These are phyloP conservation scores for Peromyscus californicus DNA, from an alignment of 2,113 vertebrate species.

Conservation along the genomic window DNA sequence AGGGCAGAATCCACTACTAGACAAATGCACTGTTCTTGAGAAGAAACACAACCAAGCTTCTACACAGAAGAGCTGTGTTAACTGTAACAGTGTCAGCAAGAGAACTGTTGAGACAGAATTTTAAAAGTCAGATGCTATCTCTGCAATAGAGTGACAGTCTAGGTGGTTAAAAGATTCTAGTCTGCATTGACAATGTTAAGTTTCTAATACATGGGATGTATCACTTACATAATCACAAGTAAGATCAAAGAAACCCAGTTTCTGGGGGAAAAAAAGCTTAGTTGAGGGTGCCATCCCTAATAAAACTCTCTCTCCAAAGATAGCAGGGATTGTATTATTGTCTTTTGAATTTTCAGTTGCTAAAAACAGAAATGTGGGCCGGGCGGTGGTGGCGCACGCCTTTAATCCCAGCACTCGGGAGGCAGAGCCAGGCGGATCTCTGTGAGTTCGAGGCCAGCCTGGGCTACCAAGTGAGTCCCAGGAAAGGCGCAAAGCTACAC, in stretches of 20 bases:
- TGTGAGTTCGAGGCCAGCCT: too few relatives aligned
- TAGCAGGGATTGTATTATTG: background rate
- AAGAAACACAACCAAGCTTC: background rate
- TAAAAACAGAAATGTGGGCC: slow-evolving; percentile 52
- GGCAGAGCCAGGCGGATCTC: too few relatives aligned
- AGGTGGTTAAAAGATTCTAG: background rate
- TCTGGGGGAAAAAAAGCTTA: background rate
- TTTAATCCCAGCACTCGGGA: too few relatives aligned
- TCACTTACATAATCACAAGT: slow-evolving; percentile 35
- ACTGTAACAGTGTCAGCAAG: background rate
- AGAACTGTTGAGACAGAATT: background rate
- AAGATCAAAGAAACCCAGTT: background rate
- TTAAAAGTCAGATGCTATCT: background rate
- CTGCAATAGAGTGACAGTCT: slow-evolving; percentile 34
- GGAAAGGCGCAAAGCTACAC: too few relatives aligned
- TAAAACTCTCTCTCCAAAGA: slow-evolving; percentile 8
- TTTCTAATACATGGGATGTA: slow-evolving; percentile 31
- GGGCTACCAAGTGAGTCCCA: too few relatives aligned
- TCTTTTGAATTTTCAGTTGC: background rate
- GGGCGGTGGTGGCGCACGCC: too few relatives aligned
- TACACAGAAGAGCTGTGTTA: background rate
- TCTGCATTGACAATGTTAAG: slow-evolving; percentile 12
- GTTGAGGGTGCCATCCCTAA: background rate
- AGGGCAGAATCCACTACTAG: slow-evolving; percentile 4
- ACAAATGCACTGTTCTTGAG: background rate